These are phyloP conservation scores for Cephus pygmeus DNA, from an alignment of 2,888 invertebrate species.

Conservation along the genomic window DNA sequence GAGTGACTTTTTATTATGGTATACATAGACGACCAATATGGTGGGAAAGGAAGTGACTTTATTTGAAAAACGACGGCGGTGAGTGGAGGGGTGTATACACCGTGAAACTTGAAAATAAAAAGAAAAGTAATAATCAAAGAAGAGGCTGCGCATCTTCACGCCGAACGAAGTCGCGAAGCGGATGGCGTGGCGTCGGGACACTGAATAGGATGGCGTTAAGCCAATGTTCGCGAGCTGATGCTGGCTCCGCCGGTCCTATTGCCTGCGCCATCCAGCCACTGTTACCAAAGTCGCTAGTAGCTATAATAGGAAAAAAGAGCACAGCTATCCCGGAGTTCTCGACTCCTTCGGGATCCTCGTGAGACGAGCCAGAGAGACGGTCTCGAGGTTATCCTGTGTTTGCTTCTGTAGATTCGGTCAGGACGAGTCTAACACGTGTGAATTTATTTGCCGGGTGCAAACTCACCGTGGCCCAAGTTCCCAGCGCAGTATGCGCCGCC, in stretches of 20 bases:
- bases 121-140: not conserved
- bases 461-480: constrained; percentile 29
- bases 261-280: not conserved
- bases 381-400: constrained; percentile 4
- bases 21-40: not conserved
- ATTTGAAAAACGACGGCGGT: not conserved
- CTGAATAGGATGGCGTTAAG: constrained; percentile 2
- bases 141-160: not conserved
- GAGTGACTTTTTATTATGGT: not conserved
- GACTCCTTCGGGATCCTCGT: not conserved
- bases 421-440: constrained; percentile 10
- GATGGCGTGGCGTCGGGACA: not conserved
- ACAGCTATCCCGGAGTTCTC: not conserved
- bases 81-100: not conserved
- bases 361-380: not conserved
- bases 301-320: not conserved
- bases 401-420: constrained; percentile 12
- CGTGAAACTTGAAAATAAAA: not conserved
- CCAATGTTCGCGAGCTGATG: not conserved
- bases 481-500: not conserved
- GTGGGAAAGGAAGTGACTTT: not conserved
- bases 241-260: not conserved
- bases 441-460: constrained; percentile 35
- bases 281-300: not conserved
- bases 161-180: not conserved